Conservation (phyloP, 92 coral and sea anemone genomes). For the Parazoanthus atlanticus region DNA sequence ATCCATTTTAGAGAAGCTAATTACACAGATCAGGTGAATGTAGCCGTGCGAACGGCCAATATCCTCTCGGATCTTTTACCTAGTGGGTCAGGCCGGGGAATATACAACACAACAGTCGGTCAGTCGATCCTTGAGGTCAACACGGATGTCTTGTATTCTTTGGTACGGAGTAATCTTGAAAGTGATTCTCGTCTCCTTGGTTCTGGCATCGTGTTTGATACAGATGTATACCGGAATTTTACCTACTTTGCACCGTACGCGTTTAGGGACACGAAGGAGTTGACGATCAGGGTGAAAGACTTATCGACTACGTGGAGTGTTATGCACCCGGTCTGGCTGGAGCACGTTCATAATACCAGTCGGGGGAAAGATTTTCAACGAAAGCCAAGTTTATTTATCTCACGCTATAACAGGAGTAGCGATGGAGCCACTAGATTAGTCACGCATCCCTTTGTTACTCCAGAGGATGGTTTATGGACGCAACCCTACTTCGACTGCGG, state of each 20-base stretch:
- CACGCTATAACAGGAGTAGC: constrained; percentile 47
- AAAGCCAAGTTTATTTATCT: constrained; percentile 49
- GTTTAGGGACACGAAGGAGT: constrained; percentile 54
- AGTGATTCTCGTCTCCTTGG: constrained; percentile 71
- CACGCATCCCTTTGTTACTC: constrained; percentile 58
- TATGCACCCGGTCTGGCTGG: constrained; percentile 75
- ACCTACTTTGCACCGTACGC: constrained; percentile 91
- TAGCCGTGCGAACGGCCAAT: constrained; percentile 78
- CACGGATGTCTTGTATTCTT: constrained; percentile 54
- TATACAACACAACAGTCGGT: background rate
- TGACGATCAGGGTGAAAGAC: constrained; percentile 67
- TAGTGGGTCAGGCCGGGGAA: constrained; percentile 64
- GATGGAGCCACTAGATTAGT: constrained; percentile 28
- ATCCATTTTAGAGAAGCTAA: constrained; percentile 6
- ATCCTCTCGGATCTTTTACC: constrained; percentile 72
- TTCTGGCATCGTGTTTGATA: constrained; percentile 83
- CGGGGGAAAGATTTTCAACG: constrained; percentile 37
- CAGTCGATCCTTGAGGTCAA: constrained; percentile 55
- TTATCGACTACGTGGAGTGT: constrained; percentile 64
- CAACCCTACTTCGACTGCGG: constrained; percentile 91
- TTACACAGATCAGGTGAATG: constrained; percentile 55
- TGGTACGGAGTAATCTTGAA: constrained; percentile 77
- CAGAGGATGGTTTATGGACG: constrained; percentile 81
- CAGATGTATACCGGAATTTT: constrained; percentile 59
- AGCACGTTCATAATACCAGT: constrained; percentile 50